Base-by-base conservation (phyloP, 1,140 invertebrate genomes). In the Augochlora pura region DNA sequence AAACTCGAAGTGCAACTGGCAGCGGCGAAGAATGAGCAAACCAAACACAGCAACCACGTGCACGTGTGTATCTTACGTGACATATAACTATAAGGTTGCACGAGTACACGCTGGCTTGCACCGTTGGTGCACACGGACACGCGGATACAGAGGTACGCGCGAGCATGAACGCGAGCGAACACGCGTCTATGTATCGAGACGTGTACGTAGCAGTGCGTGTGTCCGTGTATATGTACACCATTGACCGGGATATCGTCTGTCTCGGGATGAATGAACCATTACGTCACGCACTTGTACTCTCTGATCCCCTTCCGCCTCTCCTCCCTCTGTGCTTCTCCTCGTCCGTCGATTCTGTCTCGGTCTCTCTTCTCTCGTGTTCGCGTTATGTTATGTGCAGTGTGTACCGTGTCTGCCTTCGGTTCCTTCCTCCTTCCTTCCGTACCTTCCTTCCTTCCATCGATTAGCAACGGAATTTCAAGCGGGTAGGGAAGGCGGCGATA, bases 191-290 rank as follows among this genome's bases (percentile, higher is more conserved):
- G 27, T 38, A n/a, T 42, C 27, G 38, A 42, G 9, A 59, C 54
- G n/a, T 71, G 54, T 57, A 57, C 54, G n/a, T 57, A 57, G 54
- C 18, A 7, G 54, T 57, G 72, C 64, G 65, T 60, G 42, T 38
- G 78, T 82, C 72, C 69, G 75, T 71, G 49, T 70, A 74, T 81
- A 90, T 88, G 87, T 87, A 88, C 87, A 90, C 89, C 90, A 92
- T 92, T 92, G 91, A 91, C 91, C 90, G 90, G 88, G 88, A 91
- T 91, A 92, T 92, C 90, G 89, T 90, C 90, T 91, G 88, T 88
- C 88, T 87, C 86, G 88, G 89, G 90, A 92, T 92, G 91, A 92
- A 92, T 92, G 91, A 92, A 92, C 90, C 88, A 89, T 92, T 91
- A 91, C 91, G 91, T 92, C 91, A 92, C 89, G 88, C 88, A 91